These are phyloP conservation scores for Pomacea canaliculata DNA, from an alignment of 2,888 invertebrate genomes.

Conservation along the genomic window DNA sequence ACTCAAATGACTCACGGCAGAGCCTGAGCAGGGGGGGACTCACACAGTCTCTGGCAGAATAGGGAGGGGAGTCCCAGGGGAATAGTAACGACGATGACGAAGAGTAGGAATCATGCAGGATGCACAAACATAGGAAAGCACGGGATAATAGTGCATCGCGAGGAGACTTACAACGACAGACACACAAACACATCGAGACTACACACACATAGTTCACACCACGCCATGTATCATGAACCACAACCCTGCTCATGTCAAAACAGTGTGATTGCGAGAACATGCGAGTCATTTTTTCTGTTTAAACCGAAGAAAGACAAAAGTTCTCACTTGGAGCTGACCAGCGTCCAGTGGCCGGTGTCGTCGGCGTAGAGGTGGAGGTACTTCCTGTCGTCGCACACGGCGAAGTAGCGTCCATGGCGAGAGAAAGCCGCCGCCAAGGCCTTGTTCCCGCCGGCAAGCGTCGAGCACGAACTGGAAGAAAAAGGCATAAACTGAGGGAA, in stretches of 20 bases:
- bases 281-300: too few relatives aligned
- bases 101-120: too few relatives aligned
- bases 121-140: background rate
- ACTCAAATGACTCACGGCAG: background rate
- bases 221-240: too few relatives aligned
- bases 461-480: constrained; percentile 19
- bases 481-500: constrained; percentile 35
- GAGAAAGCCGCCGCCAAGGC: constrained; percentile 54
- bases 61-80: too few relatives aligned
- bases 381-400: constrained; percentile 60
- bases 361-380: constrained; percentile 51
- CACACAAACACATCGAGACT: background rate
- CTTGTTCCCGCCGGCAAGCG: constrained; percentile 23
- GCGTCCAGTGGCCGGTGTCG: constrained; percentile 31
- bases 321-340: constrained; percentile 41
- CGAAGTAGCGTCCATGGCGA: constrained; percentile 49
- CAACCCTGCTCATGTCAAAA: too few relatives aligned
- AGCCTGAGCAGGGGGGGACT: too few relatives aligned
- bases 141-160: background rate
- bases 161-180: background rate
- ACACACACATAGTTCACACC: background rate
- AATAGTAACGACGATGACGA: too few relatives aligned
- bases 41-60: too few relatives aligned
- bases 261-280: too few relatives aligned
- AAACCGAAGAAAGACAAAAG: background rate